These are phyloP conservation scores for Naso thynnoides DNA, from an alignment of 2,797 vertebrate genomes.

Conservation along the genomic window DNA sequence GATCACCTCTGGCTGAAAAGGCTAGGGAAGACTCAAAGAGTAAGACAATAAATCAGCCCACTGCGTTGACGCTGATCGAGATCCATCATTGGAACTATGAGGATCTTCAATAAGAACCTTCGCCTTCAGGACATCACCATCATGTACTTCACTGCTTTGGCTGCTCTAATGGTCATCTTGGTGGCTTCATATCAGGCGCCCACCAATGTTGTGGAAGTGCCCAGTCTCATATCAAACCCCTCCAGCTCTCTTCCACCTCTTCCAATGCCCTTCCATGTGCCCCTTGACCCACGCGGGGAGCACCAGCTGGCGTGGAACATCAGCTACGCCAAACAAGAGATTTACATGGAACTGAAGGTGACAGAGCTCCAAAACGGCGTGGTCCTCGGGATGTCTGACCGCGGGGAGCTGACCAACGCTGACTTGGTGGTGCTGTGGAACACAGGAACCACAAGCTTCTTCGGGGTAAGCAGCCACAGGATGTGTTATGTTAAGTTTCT, in stretches of 20 bases:
- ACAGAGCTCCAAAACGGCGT: slow-evolving; percentile 85
- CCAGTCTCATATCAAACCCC: slow-evolving; percentile 63
- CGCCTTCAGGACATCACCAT: slow-evolving; percentile 88
- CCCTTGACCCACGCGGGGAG: slow-evolving; percentile 88
- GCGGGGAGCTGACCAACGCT: slow-evolving; percentile 89
- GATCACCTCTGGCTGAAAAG: slow-evolving; percentile 6
- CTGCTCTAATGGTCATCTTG: slow-evolving; percentile 90
- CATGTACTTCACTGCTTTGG: slow-evolving; percentile 91
- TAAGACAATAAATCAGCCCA: background rate
- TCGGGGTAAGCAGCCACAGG: slow-evolving; percentile 67
- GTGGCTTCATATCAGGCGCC: slow-evolving; percentile 90
- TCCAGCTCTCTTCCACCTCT: slow-evolving; percentile 53
- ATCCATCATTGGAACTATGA: slow-evolving; percentile 57
- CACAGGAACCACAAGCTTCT: slow-evolving; percentile 80
- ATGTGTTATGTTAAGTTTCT: background rate
- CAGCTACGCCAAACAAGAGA: slow-evolving; percentile 86
- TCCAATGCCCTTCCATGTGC: slow-evolving; percentile 89
- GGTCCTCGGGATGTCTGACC: slow-evolving; percentile 94
- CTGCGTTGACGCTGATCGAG: background rate
- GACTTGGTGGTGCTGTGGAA: slow-evolving; percentile 94
- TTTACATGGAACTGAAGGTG: slow-evolving; percentile 88
- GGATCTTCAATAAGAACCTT: slow-evolving; percentile 81
- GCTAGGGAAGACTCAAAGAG: too few species aligned
- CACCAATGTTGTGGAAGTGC: slow-evolving; percentile 78
- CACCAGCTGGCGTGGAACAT: slow-evolving; percentile 93